Percentiles rank a stretch among this genome's conserved stretches.
Conservation (phyloP, 2,797 vertebrate genomes). For the Gadopsis marmoratus region DNA sequence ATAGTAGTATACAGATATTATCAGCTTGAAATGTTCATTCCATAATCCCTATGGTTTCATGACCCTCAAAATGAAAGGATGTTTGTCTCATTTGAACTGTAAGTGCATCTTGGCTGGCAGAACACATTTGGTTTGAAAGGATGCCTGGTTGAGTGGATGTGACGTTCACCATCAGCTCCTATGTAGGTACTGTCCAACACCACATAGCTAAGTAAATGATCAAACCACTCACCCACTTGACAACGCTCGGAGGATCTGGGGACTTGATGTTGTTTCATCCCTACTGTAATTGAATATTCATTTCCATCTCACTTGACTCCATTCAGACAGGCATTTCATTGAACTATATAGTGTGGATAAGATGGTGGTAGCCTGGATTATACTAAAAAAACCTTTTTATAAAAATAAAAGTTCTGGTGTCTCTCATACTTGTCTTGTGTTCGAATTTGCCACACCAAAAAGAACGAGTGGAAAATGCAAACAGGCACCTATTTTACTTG, state of each 20-base stretch:
- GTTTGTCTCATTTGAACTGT: conserved; percentile 16
- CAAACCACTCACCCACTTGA: conserved; percentile 44
- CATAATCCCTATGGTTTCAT: not conserved
- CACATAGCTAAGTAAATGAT: conserved; percentile 30
- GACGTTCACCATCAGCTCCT: conserved; percentile 27
- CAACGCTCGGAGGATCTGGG: conserved; percentile 26
- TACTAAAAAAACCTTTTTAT: conserved; percentile 7
- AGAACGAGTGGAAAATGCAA: conserved; percentile 56
- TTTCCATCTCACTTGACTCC: conserved; percentile 48
- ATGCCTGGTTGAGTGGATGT: conserved; percentile 19
- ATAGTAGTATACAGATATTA: not conserved
- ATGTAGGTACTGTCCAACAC: not conserved
- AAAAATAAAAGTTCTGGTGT: conserved; percentile 41
- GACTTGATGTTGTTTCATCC: conserved; percentile 42
- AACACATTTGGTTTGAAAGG: conserved; percentile 8
- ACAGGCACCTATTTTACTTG: conserved; percentile 46
- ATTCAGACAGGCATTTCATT: conserved; percentile 47
- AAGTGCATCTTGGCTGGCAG: not conserved
- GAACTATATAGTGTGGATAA: conserved; percentile 38
- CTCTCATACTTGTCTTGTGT: conserved; percentile 29
- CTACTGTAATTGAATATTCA: conserved; percentile 53
- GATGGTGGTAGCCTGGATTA: conserved; percentile 13
- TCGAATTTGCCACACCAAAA: conserved; percentile 40
- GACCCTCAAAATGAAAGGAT: conserved; percentile 3
- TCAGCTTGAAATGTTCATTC: not conserved